Evolutionary conservation across 2,888 invertebrate species (phyloP), one percentile per base, ranked within the genome.

Genomic region (Agriopis aurantiaria): DNA sequence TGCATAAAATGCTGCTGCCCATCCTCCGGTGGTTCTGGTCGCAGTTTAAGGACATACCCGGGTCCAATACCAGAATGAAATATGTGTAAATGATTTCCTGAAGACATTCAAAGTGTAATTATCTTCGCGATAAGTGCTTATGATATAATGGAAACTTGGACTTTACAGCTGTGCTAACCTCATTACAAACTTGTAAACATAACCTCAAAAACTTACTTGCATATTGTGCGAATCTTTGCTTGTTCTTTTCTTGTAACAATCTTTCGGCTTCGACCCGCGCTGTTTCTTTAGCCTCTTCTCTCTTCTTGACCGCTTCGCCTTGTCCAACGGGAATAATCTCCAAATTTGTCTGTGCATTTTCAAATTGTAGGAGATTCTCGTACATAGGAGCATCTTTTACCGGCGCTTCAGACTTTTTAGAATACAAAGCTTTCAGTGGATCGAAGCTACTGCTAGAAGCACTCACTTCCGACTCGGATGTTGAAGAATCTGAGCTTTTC

Each of bases 351-450:
- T 84, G 80, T 6, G 90, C 82, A 0, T 86, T 72, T 75, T 93
- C 92, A 65, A 95, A 97, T 79, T 95, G 96, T 1, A 94, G 91
- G 65, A 97, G 73, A 85, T 97, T 97, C 84, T 97, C 97, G 80
- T 95, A 96, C 65, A 93, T 76, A 40, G 95, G 95, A 0, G 97
- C 96, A 69, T 93, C 90, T 17, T 94, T 84, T 5, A 94, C 89
- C 0, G 96, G 96, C 14, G 96, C 79, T 67, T 89, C 89, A 0
- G 95, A 80, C 77, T 95, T 95, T 0, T 92, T 76, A 0, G 96
- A 95, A 77, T 96, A 96, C 12, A 98, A 88, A 0, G 96, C 97
- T 83, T 96, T 96, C 3, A 97, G 51, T 0, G 97, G 96, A 89
- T 97, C 95, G 78, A 97, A 98, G 60, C 90, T 90, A 33, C 90